A percentile compares a stretch with the other conserved stretches of the same genome.
Evolutionary conservation across 2,113 vertebrate genomes (phyloP).

Genomic region (Strix uralensis): DNA sequence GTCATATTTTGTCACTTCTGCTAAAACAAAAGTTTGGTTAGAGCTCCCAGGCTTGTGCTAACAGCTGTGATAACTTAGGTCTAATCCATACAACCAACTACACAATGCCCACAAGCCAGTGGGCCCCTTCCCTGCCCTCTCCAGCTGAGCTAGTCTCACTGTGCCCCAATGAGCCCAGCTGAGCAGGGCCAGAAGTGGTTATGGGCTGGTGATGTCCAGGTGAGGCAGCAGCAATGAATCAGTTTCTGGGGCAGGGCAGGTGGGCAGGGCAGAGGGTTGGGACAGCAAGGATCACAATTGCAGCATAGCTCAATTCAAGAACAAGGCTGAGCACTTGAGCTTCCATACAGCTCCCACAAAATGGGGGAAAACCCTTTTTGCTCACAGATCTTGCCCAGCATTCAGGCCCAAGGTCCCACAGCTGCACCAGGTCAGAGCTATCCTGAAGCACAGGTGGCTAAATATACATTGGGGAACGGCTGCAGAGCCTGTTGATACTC

Average conservation of each 20-base stretch:
- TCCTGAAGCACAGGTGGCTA: neutral
- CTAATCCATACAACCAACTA: neutral
- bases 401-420: neutral
- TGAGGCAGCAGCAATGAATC: neutral
- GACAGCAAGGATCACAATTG: neutral
- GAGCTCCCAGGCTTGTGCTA: neutral
- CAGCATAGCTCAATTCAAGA: neutral
- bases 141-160: fast-evolving
- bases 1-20: neutral
- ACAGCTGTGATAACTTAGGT: neutral
- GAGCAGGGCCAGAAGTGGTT: neutral
- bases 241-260: neutral
- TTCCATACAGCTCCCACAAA: neutral
- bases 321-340: neutral
- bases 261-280: fast-evolving
- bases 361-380: neutral
- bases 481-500: neutral
- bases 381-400: neutral
- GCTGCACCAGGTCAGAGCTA: neutral
- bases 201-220: neutral
- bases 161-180: neutral
- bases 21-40: neutral
- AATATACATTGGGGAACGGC: fast-evolving
- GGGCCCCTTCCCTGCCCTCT: neutral
- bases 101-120: no score